Percentiles rank a stretch among this genome's conserved stretches.
phyloP scores from a whole-genome alignment of 2,113 vertebrate species.

The Erpornis zantholeuca region DNA sequence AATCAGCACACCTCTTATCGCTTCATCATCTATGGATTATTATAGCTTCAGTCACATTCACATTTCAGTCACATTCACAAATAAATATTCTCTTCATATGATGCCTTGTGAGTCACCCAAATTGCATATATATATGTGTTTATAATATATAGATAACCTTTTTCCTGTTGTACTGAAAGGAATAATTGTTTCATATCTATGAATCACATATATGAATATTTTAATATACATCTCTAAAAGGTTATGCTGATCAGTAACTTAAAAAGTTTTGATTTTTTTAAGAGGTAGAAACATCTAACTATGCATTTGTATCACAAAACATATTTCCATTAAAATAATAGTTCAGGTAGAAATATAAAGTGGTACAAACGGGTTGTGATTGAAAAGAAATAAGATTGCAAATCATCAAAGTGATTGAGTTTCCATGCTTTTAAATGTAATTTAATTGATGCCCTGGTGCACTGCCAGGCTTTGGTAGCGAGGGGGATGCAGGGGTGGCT shows the following conservation, averaged over 20 bases:
- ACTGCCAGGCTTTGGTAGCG: not conserved
- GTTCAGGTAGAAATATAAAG: not conserved
- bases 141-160: not conserved
- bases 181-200: not conserved
- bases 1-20: not conserved
- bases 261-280: not conserved
- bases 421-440: not conserved
- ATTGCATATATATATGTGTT: not conserved
- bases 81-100: not conserved
- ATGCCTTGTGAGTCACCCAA: not conserved
- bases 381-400: not conserved
- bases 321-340: not conserved
- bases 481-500: not conserved
- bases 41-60: not conserved
- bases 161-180: not conserved
- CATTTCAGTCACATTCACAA: not conserved
- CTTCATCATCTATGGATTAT: not conserved
- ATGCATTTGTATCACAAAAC: not conserved
- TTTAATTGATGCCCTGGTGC: not conserved
- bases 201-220: not conserved
- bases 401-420: not conserved
- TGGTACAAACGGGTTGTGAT: not conserved
- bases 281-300: not conserved
- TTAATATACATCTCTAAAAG: not conserved
- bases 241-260: not conserved